Percentiles rank a stretch among this genome's conserved stretches.
Evolutionary conservation across 1,140 invertebrate species (phyloP).

Genomic region (Drosophila azteca): DNA sequence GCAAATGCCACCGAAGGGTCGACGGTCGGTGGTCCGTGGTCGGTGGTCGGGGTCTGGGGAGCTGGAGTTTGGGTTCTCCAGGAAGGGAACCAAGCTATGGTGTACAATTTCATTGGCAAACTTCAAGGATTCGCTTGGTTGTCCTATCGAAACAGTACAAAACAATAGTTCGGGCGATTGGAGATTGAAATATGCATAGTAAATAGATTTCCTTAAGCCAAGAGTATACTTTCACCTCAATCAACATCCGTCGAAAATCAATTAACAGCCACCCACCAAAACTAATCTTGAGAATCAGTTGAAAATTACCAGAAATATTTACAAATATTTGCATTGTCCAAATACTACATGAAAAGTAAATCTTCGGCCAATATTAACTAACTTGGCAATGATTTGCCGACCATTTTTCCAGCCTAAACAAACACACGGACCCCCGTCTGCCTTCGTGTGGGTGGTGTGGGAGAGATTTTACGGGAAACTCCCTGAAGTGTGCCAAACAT

Average conservation of each 20-base stretch:
- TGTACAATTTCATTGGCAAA: too few species aligned
- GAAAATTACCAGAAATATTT: conserved; percentile 49
- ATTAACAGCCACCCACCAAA: conserved; percentile 25
- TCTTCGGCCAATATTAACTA: conserved; percentile 49
- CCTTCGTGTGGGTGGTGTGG: too few species aligned
- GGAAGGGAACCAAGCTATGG: too few species aligned
- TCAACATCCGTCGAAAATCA: conserved; percentile 18
- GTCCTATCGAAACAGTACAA: too few species aligned
- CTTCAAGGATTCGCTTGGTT: too few species aligned
- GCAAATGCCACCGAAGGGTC: neutral
- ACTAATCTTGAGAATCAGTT: conserved; percentile 28
- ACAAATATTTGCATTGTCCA: conserved; percentile 38
- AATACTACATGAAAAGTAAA: conserved; percentile 47
- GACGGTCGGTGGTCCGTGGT: too few species aligned
- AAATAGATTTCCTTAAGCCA: too few species aligned
- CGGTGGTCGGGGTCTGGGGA: too few species aligned
- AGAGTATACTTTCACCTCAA: too few species aligned
- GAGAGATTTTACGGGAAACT: conserved; percentile 39
- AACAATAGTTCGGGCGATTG: neutral
- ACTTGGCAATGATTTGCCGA: conserved; percentile 44
- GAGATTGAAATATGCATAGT: neutral
- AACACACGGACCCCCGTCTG: conserved; percentile 15
- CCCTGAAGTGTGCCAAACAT: conserved; percentile 64
- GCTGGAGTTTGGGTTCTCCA: too few species aligned
- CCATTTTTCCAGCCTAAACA: conserved; percentile 46